Percentiles rank a stretch among this genome's conserved stretches.
Evolutionary conservation across 2,113 vertebrate genomes (phyloP).

Genomic region (Spheniscus mendiculus): DNA sequence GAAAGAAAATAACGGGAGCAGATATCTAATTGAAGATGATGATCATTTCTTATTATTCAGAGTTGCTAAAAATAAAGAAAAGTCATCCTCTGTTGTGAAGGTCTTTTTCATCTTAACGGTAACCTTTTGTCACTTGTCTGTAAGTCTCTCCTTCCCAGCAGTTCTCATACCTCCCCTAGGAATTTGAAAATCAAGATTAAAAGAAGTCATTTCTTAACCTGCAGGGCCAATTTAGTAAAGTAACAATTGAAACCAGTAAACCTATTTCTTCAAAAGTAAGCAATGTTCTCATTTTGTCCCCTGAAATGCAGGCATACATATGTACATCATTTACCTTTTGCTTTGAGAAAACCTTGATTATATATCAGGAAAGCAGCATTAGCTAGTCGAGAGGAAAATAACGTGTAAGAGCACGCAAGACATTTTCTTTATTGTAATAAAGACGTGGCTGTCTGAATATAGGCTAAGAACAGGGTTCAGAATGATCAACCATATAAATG

Average conservation of each 20-base stretch:
- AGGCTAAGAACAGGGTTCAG: not conserved
- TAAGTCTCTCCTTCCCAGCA: not conserved
- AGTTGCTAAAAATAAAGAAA: not conserved
- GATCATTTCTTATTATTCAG: not conserved
- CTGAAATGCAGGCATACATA: rapidly evolving
- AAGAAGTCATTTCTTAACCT: not conserved
- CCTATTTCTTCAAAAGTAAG: not conserved
- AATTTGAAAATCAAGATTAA: not conserved
- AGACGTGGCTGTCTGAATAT: not conserved
- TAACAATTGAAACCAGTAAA: not conserved
- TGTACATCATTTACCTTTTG: not conserved
- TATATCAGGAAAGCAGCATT: not conserved
- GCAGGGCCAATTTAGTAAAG: not conserved
- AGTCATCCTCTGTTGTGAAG: not conserved
- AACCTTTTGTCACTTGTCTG: not conserved
- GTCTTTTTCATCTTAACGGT: too few species aligned
- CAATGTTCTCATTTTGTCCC: not conserved
- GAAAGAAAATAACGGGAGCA: not conserved
- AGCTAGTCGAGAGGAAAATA: not conserved
- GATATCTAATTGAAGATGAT: not conserved
- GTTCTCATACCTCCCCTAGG: not conserved
- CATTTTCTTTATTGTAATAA: not conserved
- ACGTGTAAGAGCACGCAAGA: not conserved
- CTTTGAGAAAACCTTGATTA: not conserved
- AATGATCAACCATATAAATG: not conserved